Percentiles rank a stretch among this genome's conserved stretches.
Conservation (phyloP, 2,113 vertebrate species). For the Psettodes erumei region DNA sequence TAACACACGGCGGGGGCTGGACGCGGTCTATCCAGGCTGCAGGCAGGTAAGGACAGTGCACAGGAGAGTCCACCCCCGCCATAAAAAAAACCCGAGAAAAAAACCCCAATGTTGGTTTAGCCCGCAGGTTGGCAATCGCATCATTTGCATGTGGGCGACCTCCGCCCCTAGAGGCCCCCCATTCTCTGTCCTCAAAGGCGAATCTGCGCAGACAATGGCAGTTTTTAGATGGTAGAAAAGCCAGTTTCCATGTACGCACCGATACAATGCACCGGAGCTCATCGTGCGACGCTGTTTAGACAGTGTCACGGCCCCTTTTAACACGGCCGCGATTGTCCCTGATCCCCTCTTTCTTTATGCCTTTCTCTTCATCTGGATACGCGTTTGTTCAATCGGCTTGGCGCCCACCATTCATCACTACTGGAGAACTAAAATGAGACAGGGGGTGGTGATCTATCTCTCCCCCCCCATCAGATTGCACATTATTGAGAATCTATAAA, state of each 20-base stretch:
- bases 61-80: slow-evolving; percentile 39
- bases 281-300: slow-evolving; percentile 51
- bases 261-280: slow-evolving; percentile 56
- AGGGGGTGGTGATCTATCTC: not conserved
- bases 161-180: slow-evolving; percentile 72
- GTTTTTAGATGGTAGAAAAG: slow-evolving; percentile 61
- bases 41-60: slow-evolving; percentile 41
- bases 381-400: slow-evolving; percentile 30
- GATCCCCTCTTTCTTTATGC: slow-evolving; percentile 49
- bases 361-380: slow-evolving; percentile 38
- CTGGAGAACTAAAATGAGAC: slow-evolving; percentile 14
- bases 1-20: not conserved
- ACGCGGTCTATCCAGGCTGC: slow-evolving; percentile 1
- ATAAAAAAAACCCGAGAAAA: not conserved
- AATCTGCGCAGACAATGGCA: slow-evolving; percentile 74
- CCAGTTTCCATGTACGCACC: slow-evolving; percentile 47
- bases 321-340: slow-evolving; percentile 51
- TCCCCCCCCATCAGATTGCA: not conserved
- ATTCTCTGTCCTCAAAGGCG: slow-evolving; percentile 71
- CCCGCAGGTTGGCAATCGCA: slow-evolving; percentile 66
- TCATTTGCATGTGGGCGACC: slow-evolving; percentile 77
- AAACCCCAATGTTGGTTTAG: slow-evolving; percentile 27
- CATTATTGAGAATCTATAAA: not conserved
- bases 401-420: slow-evolving; percentile 31
- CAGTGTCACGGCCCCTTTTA: slow-evolving; percentile 46